Evolutionary conservation across 1,140 invertebrate species (phyloP), one percentile per base, ranked within the genome.

Genomic region (Alviniconcha marisindica): DNA sequence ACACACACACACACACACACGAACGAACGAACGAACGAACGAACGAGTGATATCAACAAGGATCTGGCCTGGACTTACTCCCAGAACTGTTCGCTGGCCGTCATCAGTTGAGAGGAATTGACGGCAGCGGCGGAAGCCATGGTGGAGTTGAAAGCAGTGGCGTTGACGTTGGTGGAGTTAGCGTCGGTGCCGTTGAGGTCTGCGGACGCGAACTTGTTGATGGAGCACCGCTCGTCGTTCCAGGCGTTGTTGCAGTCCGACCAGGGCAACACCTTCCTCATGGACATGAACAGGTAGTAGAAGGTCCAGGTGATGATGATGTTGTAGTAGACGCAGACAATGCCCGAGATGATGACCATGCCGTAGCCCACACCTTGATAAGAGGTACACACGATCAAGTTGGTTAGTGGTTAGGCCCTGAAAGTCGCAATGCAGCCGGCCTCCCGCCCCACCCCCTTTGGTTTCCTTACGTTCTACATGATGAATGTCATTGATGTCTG

Each of bases 271-370:
- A 92, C 87, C 24, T 84, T 82, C 10, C 84, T 79, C 83, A 94
- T 92, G 81, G 93, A 94, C 54, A 90, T 87, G 84, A 93, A 93
- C 82, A 94, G 90, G 88, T 93, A 94, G 89, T 94, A 93, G 18
- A 94, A 88, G 0, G 94, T 92, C 94, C 94, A 94, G 40, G 93
- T 92, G 83, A 94, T 94, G 85, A 94, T 94, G 77, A 94, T 94
- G 88, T 94, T 94, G 89, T 94, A 94, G 88, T 94, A 94, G 82
- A 94, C 85, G 81, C 89, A 88, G 2, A 89, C 88, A 40, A 91
- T 85, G 33, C 87, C 89, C 0, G 90, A 91, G 24, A 91, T 87
- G n/a, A 91, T 86, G 15, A 92, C 84, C 91, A 91, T 92, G 18
- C 87, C 91, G 73, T 86, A 88, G n/a, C 91, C 91, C 40, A 91